These are phyloP conservation scores for Cyanistes caeruleus DNA, from an alignment of 2,113 vertebrate genomes.

Conservation along the genomic window DNA sequence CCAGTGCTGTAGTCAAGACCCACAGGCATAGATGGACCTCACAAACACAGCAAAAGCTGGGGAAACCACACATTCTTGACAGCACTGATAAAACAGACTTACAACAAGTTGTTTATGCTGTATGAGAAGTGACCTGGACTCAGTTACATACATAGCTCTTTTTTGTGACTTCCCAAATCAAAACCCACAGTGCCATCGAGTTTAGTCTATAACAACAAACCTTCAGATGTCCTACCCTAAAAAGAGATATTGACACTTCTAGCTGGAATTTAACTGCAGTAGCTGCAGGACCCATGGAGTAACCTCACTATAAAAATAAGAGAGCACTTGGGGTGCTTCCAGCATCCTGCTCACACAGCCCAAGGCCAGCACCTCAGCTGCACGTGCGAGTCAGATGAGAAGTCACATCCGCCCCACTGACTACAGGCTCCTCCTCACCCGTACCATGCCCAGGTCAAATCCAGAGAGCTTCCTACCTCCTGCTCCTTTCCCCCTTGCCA, in stretches of 20 bases:
- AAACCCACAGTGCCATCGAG: background rate
- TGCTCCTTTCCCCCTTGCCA: background rate
- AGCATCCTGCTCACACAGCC: background rate
- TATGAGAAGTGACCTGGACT: background rate
- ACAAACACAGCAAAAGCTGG: background rate
- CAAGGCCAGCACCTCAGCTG: background rate
- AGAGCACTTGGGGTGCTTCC: background rate
- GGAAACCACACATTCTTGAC: background rate
- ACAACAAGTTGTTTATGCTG: background rate
- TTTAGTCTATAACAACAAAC: background rate
- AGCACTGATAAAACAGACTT: background rate
- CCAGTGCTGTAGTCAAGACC: background rate
- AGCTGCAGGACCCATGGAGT: background rate
- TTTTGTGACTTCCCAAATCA: background rate
- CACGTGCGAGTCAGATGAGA: background rate
- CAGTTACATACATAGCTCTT: background rate
- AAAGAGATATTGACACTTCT: background rate
- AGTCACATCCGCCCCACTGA: accelerated
- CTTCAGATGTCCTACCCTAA: background rate
- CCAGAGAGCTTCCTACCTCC: background rate
- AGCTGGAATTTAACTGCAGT: background rate
- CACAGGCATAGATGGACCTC: background rate
- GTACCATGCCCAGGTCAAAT: background rate
- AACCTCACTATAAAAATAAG: background rate
- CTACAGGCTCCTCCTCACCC: background rate